Evolutionary conservation across 2,888 invertebrate genomes (phyloP), one percentile per base, ranked within the genome.

Genomic region (Unio pictorum): DNA sequence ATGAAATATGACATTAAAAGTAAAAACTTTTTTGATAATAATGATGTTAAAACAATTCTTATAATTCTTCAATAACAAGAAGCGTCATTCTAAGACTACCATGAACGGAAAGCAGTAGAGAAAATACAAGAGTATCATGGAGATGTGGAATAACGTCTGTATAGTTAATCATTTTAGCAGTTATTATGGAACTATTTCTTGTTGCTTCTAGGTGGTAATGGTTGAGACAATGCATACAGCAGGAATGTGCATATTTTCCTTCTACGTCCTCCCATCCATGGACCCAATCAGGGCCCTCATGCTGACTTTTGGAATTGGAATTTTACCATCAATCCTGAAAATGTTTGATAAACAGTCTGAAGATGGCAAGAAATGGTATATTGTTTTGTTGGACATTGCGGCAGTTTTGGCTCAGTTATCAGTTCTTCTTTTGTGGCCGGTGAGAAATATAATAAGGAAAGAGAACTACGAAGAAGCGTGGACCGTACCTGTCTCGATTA

Each of bases 261-360:
- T 97, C 89, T 93, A 94, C 75, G 94, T 98, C 63, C 92, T 99
- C 65, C 98, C 99, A 0, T 95, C 96, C 87, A 90, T 98, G 81
- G 97, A 99, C 90, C 96, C 96, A 7, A 94, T 98, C 68, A 96
- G 96, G 90, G 98, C 97, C 60, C 96, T 97, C 57, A 97, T 98
- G 96, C 91, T 99, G 79, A 97, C 97, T 45, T 98, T 97, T 90
- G 97, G 97, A 85, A 93, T 98, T 68, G 98, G 97, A 89, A 94
- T 98, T 82, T 92, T 98, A 60, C 99, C 99, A 3, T 95, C 95
- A 20, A 54, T 84, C 20, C 61, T 84, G 1, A 83, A 84, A 70
- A 71, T 84, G 55, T 83, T 86, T 67, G 85, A 84, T 72, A 72
- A 70, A 20, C 78, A 83, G 64, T 66, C 68, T 6, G 75, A 81